Evolutionary conservation across 2,113 vertebrate species (phyloP).

Genomic region (Crotalus viridis): DNA sequence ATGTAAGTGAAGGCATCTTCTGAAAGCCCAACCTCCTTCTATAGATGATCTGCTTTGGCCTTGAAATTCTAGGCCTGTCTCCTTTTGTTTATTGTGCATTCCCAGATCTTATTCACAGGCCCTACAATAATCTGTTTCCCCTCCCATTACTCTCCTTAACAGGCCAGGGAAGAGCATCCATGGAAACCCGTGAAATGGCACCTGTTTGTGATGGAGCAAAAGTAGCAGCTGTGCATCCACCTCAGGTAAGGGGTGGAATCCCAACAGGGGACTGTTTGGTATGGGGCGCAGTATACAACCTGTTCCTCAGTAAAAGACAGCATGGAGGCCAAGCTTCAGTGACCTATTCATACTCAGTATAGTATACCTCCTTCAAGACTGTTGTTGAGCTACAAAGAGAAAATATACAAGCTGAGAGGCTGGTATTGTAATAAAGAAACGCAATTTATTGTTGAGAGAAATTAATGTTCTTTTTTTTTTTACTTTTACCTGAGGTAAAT

Average conservation of each 20-base stretch:
- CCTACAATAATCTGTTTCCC: background rate
- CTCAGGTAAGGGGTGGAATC: background rate
- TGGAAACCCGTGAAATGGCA: background rate
- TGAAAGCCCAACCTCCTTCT: background rate
- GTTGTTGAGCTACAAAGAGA: background rate
- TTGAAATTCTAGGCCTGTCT: background rate
- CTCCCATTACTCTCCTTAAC: background rate
- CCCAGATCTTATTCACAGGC: background rate
- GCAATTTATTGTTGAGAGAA: background rate
- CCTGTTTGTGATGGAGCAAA: background rate
- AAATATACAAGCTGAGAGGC: background rate
- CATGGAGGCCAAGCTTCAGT: background rate
- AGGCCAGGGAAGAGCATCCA: background rate
- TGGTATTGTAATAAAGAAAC: background rate
- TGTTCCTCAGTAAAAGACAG: background rate
- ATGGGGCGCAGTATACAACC: background rate
- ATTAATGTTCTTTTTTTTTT: background rate
- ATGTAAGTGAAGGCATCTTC: background rate
- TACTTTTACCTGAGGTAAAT: background rate
- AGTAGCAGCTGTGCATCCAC: background rate
- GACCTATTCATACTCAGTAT: background rate
- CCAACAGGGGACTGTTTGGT: background rate
- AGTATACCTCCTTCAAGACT: background rate
- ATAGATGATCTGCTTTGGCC: background rate
- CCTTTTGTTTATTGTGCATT: background rate